These are phyloP conservation scores for Phyllostomus discolor DNA, from an alignment of 2,113 vertebrate genomes.

Conservation along the genomic window DNA sequence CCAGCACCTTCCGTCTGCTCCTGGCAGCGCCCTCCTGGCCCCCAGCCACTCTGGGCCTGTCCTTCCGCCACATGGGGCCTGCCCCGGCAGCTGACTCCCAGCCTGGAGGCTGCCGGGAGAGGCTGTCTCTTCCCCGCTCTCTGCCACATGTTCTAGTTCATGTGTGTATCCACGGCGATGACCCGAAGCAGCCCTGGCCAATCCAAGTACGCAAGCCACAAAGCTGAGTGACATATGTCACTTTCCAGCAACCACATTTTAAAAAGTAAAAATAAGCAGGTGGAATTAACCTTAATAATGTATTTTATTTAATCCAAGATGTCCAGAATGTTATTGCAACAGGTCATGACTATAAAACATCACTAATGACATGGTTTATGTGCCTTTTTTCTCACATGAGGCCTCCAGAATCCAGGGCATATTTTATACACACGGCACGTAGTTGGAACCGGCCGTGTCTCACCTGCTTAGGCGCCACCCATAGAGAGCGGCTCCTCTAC, in stretches of 20 bases:
- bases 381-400: not conserved
- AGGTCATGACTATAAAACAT: not conserved
- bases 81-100: not conserved
- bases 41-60: not conserved
- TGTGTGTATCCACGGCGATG: not conserved
- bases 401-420: not conserved
- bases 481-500: not conserved
- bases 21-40: conserved; percentile 18
- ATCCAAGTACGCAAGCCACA: not conserved
- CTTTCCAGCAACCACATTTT: not conserved
- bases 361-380: not conserved
- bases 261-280: not conserved
- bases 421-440: not conserved
- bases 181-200: not conserved
- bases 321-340: not conserved
- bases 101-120: not conserved
- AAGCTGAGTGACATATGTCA: not conserved
- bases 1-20: not conserved
- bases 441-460: not conserved
- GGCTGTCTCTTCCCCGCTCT: not conserved
- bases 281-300: not conserved
- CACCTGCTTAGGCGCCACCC: not conserved
- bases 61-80: not conserved
- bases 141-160: not conserved
- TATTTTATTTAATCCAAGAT: not conserved